Evolutionary conservation across 2,113 vertebrate genomes (phyloP).

Genomic region (Emberiza fucata): DNA sequence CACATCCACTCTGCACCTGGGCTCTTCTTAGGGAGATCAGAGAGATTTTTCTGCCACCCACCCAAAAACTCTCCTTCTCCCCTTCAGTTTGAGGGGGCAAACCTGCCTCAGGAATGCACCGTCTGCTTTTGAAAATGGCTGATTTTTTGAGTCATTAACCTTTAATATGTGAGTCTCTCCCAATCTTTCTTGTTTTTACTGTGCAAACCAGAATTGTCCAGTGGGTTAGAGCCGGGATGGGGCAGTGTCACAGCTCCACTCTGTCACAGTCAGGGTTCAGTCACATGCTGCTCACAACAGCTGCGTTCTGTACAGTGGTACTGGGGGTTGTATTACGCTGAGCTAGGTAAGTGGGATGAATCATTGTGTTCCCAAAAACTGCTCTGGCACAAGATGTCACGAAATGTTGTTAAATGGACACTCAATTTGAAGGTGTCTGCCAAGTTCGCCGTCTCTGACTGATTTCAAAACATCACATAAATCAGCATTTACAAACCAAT

Average conservation of each 20-base stretch:
- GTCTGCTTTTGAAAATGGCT: background rate
- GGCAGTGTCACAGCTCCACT: background rate
- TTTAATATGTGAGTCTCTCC: background rate
- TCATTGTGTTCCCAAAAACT: background rate
- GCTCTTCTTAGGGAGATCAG: background rate
- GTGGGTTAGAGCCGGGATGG: background rate
- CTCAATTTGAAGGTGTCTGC: background rate
- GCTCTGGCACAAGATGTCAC: background rate
- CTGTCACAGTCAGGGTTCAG: rapidly evolving
- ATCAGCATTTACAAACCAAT: background rate
- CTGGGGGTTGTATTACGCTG: background rate
- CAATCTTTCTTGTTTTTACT: background rate
- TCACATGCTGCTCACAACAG: background rate
- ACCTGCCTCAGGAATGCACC: background rate
- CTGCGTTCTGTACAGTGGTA: background rate
- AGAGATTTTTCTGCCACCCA: background rate
- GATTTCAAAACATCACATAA: background rate
- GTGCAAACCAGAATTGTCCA: background rate
- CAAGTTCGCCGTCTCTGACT: background rate
- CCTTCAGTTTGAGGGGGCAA: rapidly evolving
- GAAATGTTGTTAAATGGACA: background rate
- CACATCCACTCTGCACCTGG: background rate
- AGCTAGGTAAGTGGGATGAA: background rate
- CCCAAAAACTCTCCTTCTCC: background rate
- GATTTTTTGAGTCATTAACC: background rate